Evolutionary conservation across 2,113 vertebrate species (phyloP), one percentile per base, ranked within the genome.

Genomic region (Channa argus): DNA sequence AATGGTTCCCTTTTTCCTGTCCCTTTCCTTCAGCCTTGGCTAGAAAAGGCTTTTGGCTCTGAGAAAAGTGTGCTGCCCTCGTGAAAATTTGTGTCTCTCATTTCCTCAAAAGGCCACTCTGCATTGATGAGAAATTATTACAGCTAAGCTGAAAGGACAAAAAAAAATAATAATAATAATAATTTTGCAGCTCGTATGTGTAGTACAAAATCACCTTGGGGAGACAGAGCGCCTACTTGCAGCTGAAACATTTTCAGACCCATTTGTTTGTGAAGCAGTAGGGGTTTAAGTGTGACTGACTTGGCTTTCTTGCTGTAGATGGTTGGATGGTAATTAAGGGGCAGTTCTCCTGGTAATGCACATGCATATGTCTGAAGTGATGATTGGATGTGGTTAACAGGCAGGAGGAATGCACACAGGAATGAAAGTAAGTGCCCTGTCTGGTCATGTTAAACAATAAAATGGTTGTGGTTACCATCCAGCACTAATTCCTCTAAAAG

Each of bases 1-100:
- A 92, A 86, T 90, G 83, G 78, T 72, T 85, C 65, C 71, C 68
- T 89, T 92, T 82, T 63, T 63, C 64, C 63, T 69, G 41, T 81
- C 72, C 46, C 55, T 80, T 74, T 71, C 63, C 50, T 75, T 86
- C 59, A 66, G 84, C 77, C 61, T 83, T 77, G 65, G 73, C 72
- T 46, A 64, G 53, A 71, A 77, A 77, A 80, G 78, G 80, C 71
- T 70, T 64, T 79, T 81, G 83, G 71, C 82, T 64, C 45, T 3
- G 56, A 64, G 37, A 82, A 58, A 86, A 62, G 46, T 88, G 82
- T 74, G 77, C 77, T 69, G 13, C 79, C 78, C 87, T 84, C 39
- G 34, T 82, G 71, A 77, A 87, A 77, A 85, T 74, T 14, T 84
- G 59, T 71, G 39, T 84, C 78, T 83, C 52, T 55, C 24, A 13